Evolutionary conservation across 1,140 invertebrate genomes (phyloP), one percentile per base, ranked within the genome.

Genomic region (Sinonovacula constricta): DNA sequence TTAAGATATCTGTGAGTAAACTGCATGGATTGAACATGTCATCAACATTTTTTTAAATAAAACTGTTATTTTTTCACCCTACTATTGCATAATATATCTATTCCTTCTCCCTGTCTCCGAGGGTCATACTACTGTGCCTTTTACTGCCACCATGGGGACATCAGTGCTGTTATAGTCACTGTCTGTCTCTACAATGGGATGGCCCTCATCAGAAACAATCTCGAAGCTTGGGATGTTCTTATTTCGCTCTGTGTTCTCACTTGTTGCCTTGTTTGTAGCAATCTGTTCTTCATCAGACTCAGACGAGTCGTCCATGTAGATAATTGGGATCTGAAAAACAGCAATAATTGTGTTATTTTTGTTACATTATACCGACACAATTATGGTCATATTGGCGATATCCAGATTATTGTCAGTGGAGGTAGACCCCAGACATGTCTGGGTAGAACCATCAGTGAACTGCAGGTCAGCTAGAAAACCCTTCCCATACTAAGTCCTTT

Each of bases 171-270:
- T n/a, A n/a, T n/a, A n/a, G n/a, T n/a, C n/a, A n/a, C n/a, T n/a
- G n/a, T n/a, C n/a, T n/a, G n/a, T n/a, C n/a, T n/a, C n/a, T n/a
- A n/a, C n/a, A n/a, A n/a, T n/a, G n/a, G n/a, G n/a, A 4, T 30
- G 15, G 3, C 49, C 56, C 28, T 71, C 54, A 51, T 74, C 71
- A 22, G 59, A 28, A 39, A 51, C n/a, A 7, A 74, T 18, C 5
- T 74, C 71, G 56, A 74, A 74, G 14, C 45, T 65, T 18, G 65
- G 65, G 22, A 77, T 68, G 34, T 67, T 77, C 62, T 77, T 77
- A 39, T 77, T 77, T 45, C 65, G 28, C 31, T 77, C 74, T 3
- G 74, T 77, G 36, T 77, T 77, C 49, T 67, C 63, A 56, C 31
- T 77, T 0, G 74, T 77, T 15, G 74, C 68, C 62, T 68, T 60